These are phyloP conservation scores for Leptopilina clavipes DNA, from an alignment of 1,140 invertebrate genomes.

Conservation along the genomic window DNA sequence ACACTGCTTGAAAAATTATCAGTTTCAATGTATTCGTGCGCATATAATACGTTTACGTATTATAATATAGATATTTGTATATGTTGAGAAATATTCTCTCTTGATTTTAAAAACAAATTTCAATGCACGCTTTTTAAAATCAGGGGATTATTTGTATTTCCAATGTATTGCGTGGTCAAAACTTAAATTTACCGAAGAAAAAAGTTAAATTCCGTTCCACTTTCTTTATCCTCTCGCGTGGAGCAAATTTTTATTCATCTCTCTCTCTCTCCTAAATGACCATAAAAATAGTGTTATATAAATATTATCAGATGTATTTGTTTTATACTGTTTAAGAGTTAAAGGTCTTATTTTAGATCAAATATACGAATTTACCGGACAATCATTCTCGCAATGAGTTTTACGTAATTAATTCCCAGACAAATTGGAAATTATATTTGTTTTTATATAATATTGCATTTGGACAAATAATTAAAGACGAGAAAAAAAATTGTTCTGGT, in stretches of 20 bases:
- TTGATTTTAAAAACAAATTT: neutral
- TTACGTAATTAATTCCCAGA: neutral
- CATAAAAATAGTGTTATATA: neutral
- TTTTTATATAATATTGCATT: neutral
- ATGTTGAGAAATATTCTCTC: no score
- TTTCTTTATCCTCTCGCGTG: neutral
- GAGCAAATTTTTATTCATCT: conserved; percentile 1
- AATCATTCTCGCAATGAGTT: neutral
- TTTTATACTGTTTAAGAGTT: neutral
- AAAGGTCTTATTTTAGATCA: neutral
- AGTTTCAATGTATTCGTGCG: neutral
- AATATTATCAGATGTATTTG: neutral
- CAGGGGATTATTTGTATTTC: neutral
- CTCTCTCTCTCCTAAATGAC: neutral
- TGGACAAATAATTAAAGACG: neutral
- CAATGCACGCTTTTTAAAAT: neutral
- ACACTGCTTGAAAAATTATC: neutral
- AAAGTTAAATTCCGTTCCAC: neutral
- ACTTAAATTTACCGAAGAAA: neutral
- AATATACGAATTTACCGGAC: neutral
- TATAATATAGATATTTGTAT: no score
- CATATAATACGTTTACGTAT: neutral
- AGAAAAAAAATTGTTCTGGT: no score
- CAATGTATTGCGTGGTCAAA: neutral
- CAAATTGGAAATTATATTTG: neutral